phyloP scores from a whole-genome alignment of 2,113 vertebrate species.

The Rafetus swinhoei region DNA sequence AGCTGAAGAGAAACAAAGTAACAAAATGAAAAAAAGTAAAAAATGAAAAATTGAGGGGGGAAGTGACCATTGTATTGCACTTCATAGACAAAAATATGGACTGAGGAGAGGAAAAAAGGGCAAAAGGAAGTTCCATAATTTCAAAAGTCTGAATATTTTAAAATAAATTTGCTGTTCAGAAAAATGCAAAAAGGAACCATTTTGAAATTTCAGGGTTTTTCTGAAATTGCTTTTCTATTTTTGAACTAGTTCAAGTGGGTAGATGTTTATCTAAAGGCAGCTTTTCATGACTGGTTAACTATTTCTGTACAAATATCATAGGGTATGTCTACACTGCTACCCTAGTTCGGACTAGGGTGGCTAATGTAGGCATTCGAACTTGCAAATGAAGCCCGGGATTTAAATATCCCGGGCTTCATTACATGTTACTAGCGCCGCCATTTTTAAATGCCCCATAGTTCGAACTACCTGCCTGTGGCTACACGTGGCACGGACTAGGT shows the following conservation, averaged over 20 bases:
- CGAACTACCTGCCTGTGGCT: too few relatives aligned
- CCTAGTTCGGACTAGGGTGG: too few relatives aligned
- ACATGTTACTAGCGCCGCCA: too few relatives aligned
- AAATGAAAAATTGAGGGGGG: not conserved
- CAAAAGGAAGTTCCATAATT: not conserved
- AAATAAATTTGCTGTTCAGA: not conserved
- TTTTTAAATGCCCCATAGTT: too few relatives aligned
- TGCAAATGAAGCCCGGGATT: too few relatives aligned
- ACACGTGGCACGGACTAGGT: too few relatives aligned
- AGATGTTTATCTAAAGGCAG: not conserved
- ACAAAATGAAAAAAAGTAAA: not conserved
- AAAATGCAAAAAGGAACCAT: not conserved
- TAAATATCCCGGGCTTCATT: too few relatives aligned
- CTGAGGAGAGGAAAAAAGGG: not conserved
- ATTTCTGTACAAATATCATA: constrained; percentile 38
- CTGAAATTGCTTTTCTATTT: constrained; percentile 26
- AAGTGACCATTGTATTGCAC: not conserved
- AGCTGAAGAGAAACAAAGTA: not conserved
- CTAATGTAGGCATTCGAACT: too few relatives aligned
- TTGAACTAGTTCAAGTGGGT: constrained; percentile 20
- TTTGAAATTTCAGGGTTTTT: constrained; percentile 11
- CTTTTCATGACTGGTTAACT: constrained; percentile 29
- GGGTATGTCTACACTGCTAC: too few relatives aligned
- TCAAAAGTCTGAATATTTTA: not conserved
- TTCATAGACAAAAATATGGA: not conserved